Percentiles rank a stretch among this genome's conserved stretches.
Evolutionary conservation across 2,797 vertebrate species (phyloP).

Genomic region (Gephyroberyx darwinii): DNA sequence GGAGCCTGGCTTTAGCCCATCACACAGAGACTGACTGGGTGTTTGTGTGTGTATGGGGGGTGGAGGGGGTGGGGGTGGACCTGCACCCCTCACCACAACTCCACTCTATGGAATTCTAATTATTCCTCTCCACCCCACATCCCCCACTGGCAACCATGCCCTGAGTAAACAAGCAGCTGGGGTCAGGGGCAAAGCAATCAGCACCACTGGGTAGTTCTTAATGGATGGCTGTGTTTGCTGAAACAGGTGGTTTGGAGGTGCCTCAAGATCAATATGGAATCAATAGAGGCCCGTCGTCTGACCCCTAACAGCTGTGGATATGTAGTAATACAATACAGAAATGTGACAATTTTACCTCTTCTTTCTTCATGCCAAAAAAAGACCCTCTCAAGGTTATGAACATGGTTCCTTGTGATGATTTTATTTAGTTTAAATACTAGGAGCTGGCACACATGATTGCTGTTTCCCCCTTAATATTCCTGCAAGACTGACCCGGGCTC

Average conservation of each 20-base stretch:
- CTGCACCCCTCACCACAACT: constrained; percentile 66
- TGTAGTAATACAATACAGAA: constrained; percentile 7
- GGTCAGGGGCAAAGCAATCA: constrained; percentile 83
- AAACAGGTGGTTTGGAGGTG: constrained; percentile 73
- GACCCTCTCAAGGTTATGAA: neutral
- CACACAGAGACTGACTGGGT: constrained; percentile 70
- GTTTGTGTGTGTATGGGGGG: constrained; percentile 74
- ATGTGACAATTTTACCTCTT: neutral
- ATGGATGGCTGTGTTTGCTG: constrained; percentile 76
- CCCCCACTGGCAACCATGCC: constrained; percentile 73
- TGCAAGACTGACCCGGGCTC: neutral
- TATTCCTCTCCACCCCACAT: constrained; percentile 62
- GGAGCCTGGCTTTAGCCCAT: constrained; percentile 71
- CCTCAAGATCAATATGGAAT: constrained; percentile 48
- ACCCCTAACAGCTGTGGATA: neutral
- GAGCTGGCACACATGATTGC: neutral
- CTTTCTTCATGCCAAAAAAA: neutral
- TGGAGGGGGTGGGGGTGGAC: constrained; percentile 39
- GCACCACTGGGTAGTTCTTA: constrained; percentile 70
- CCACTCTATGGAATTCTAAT: constrained; percentile 75
- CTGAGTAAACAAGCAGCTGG: constrained; percentile 79
- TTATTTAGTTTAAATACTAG: neutral
- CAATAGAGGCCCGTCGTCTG: constrained; percentile 15
- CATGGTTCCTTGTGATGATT: neutral
- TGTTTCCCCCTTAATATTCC: neutral